Percentiles rank a stretch among this genome's conserved stretches.
phyloP scores from a whole-genome alignment of 2,113 vertebrate species.

The Heloderma charlesbogerti region DNA sequence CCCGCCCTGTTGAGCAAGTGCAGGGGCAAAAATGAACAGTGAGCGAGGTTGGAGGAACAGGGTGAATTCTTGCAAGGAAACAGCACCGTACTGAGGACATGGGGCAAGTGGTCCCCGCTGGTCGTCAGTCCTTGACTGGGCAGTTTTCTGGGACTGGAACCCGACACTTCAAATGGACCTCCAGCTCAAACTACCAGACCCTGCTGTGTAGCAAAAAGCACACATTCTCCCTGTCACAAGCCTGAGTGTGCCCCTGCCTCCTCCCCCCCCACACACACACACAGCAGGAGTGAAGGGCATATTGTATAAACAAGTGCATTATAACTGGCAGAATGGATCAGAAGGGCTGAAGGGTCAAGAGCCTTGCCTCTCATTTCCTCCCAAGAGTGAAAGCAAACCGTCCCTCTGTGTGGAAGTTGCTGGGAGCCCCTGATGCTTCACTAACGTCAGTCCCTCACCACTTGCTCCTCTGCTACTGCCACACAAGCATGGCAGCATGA shows the following conservation, averaged over 20 bases:
- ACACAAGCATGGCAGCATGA: background rate
- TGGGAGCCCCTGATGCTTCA: background rate
- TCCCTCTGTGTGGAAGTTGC: fast-evolving
- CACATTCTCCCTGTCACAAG: background rate
- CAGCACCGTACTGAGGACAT: background rate
- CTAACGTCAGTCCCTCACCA: background rate
- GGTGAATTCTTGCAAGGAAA: background rate
- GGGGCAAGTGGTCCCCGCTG: background rate
- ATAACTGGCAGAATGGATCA: background rate
- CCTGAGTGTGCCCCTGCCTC: background rate
- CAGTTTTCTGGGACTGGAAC: background rate
- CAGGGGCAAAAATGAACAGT: background rate
- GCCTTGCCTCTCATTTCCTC: background rate
- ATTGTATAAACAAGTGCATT: background rate
- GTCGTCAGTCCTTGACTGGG: background rate
- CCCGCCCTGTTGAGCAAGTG: fast-evolving
- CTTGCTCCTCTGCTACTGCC: background rate
- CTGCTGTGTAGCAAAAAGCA: background rate
- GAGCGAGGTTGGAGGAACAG: background rate
- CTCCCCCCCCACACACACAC: background rate
- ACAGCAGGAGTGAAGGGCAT: background rate
- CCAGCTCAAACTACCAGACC: background rate
- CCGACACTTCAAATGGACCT: background rate
- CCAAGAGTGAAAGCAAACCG: background rate
- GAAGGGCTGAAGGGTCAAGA: background rate